A percentile compares a stretch with the other conserved stretches of the same genome.
Evolutionary conservation across 2,888 invertebrate genomes (phyloP).

Genomic region (Rhimphoctona megacephalus): DNA sequence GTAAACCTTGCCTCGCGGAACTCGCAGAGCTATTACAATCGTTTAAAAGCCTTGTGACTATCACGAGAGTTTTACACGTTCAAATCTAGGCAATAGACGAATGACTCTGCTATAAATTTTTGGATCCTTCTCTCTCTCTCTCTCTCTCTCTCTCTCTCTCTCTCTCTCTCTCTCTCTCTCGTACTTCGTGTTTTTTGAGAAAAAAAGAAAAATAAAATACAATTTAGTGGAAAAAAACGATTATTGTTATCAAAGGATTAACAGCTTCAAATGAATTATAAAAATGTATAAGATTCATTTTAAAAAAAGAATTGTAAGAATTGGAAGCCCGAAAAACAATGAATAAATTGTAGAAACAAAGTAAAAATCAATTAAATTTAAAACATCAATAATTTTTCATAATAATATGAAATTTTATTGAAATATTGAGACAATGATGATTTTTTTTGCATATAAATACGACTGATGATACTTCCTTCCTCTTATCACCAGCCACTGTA

Average conservation of each 20-base stretch:
- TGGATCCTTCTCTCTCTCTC: conserved; percentile 13
- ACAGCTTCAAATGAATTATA: not conserved
- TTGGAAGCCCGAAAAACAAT: not conserved
- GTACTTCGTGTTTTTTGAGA: not conserved
- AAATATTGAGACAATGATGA: not conserved
- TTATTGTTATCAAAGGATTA: not conserved
- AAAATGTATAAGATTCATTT: not conserved
- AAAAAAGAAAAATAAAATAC: not conserved
- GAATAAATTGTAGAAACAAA: not conserved
- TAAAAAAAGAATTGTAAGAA: not conserved
- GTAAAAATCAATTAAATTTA: not conserved
- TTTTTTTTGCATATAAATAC: not conserved
- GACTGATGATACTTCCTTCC: conserved; percentile 53
- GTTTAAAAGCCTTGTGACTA: conserved; percentile 48
- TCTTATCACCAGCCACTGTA: conserved; percentile 11
- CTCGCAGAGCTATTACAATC: conserved; percentile 41
- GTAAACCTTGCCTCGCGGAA: conserved; percentile 7
- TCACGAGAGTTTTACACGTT: conserved; percentile 25
- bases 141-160: conserved; percentile 20
- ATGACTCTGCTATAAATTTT: conserved; percentile 14
- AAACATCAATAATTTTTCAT: not conserved
- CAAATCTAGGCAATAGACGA: conserved; percentile 14
- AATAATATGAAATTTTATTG: not conserved
- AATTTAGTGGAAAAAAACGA: not conserved
- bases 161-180: conserved; percentile 20